phyloP scores from a whole-genome alignment of 2,113 vertebrate species.

The Egretta garzetta region DNA sequence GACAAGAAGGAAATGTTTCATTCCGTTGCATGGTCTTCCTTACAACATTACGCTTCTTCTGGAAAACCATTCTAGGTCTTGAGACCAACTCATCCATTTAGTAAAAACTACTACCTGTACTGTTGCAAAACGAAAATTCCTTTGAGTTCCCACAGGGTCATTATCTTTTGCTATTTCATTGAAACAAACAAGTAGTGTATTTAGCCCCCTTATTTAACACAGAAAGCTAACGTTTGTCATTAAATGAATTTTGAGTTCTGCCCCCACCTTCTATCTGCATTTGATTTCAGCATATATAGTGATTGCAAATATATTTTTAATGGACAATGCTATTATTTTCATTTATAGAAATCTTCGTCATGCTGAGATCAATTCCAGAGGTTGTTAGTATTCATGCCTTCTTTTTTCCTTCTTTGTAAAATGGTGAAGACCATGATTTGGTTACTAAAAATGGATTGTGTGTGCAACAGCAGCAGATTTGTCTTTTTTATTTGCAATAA shows the following conservation, averaged over 20 bases:
- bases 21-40: not conserved
- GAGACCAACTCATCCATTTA: not conserved
- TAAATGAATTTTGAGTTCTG: not conserved
- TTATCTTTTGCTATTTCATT: not conserved
- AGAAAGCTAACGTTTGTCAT: not conserved
- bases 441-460: not conserved
- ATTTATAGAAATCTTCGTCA: not conserved
- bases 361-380: not conserved
- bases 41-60: not conserved
- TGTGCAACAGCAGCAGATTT: not conserved
- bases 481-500: not conserved
- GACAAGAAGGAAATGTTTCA: not conserved
- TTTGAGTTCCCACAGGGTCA: not conserved
- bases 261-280: not conserved
- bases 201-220: not conserved
- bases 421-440: not conserved
- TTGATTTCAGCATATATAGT: not conserved
- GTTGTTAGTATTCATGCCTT: not conserved
- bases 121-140: not conserved
- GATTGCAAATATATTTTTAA: not conserved
- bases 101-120: not conserved
- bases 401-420: not conserved
- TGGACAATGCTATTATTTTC: not conserved
- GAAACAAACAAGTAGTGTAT: not conserved
- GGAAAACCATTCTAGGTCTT: not conserved